Evolutionary conservation across 2,888 invertebrate genomes (phyloP).

Genomic region (Allolobophora icterica): DNA sequence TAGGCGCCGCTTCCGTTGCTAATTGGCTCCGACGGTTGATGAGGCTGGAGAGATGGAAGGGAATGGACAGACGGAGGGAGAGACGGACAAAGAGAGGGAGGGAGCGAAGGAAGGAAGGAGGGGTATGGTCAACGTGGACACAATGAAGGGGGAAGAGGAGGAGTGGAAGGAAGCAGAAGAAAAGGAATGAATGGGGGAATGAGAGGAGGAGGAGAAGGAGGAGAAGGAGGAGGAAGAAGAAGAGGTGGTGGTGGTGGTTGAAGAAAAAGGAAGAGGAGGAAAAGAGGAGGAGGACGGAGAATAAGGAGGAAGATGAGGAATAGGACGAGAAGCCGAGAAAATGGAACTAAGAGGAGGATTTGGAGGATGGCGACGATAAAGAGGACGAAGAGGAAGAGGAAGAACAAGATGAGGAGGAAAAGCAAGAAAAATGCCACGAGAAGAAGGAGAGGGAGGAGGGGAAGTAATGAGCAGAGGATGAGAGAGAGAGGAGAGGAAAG

Average conservation of each 20-base stretch:
- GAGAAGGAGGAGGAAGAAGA: not conserved
- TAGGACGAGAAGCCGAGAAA: not conserved
- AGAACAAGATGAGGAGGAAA: not conserved
- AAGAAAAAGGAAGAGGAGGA: no score
- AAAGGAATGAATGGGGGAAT: not conserved
- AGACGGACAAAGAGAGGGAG: not conserved
- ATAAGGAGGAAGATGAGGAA: not conserved
- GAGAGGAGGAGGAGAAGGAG: not conserved
- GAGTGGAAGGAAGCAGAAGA: no score
- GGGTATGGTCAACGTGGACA: not conserved
- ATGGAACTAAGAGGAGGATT: no score
- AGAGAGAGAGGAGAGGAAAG: not conserved
- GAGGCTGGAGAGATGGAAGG: not conserved
- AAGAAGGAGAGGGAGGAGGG: not conserved
- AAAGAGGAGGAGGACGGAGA: no score
- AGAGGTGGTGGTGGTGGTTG: no score
- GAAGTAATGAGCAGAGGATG: not conserved
- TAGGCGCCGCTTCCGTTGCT: constrained; percentile 25
- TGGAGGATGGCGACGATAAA: no score
- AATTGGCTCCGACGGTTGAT: constrained; percentile 18
- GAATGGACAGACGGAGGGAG: not conserved
- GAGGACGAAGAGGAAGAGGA: not conserved
- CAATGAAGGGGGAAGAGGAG: not conserved
- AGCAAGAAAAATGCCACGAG: no score
- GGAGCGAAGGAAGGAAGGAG: not conserved